Conservation (phyloP, 2,113 vertebrate species). For the Melospiza georgiana region DNA sequence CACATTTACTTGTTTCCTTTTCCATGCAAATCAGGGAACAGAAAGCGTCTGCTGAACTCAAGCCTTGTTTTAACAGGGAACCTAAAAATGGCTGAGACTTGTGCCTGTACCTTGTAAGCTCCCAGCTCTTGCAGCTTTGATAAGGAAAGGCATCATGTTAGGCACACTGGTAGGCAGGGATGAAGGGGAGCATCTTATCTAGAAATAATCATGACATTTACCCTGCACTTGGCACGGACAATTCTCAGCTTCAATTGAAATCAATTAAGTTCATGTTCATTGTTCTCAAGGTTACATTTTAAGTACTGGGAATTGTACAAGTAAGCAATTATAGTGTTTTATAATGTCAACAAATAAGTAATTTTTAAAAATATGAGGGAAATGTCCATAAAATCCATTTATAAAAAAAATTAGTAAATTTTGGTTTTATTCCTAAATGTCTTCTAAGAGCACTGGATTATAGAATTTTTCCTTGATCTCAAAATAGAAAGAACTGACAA, state of each 20-base stretch:
- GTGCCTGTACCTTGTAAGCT: background rate
- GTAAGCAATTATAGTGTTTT: background rate
- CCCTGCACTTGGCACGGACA: rapidly evolving
- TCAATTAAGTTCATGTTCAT: background rate
- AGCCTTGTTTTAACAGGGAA: background rate
- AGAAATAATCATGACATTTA: background rate
- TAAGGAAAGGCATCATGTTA: background rate
- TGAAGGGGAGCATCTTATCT: background rate
- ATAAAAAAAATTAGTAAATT: background rate
- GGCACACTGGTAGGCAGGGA: background rate
- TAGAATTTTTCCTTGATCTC: background rate
- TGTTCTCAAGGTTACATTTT: background rate
- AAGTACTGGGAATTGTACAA: background rate
- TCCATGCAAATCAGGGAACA: background rate
- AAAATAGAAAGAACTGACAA: background rate
- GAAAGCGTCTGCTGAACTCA: background rate
- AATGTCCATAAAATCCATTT: background rate
- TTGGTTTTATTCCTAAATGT: rapidly evolving
- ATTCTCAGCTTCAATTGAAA: background rate
- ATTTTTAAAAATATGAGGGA: background rate
- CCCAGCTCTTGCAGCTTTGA: background rate
- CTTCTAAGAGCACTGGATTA: background rate
- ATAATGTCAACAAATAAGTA: background rate
- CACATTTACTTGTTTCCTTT: background rate
- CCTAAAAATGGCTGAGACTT: background rate